Evolutionary conservation across 2,797 vertebrate genomes (phyloP), one percentile per base, ranked within the genome.

Genomic region (Phyllotis vaccarum): DNA sequence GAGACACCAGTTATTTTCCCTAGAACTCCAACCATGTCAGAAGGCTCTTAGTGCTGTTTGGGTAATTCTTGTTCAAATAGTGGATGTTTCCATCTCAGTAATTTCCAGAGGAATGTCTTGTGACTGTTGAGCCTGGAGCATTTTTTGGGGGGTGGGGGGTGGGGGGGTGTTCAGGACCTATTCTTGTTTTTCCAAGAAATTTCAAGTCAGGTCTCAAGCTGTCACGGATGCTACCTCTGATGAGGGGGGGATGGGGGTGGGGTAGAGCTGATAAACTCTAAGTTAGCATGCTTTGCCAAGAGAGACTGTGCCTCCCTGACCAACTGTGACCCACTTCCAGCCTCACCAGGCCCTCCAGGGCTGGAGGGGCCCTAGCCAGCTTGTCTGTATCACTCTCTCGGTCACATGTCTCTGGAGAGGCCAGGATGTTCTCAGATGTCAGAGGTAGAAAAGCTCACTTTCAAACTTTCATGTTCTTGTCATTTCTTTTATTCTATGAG

Each of bases 401-500:
- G 85, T 89, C n/a, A 46, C 22, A 64, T 43, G 93, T 92, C 97
- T 94, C 94, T 80, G 74, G 87, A 94, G 94, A 95, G 90, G 27
- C 88, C 9, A 16, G 72, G 29, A 76, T 58, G 56, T 16, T 95
- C 81, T 97, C 96, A 70, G 93, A 82, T 96, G 79, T 90, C 95
- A 0, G 72, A 3, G 24, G 52, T 1, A 5, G 49, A 52, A 40
- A 78, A 74, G 91, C 76, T 96, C 13, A 6, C 82, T 96, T 96
- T 94, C 96, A 91, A 46, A 75, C 75, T 75, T 95, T 72, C 70
- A 96, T 62, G 81, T 93, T 94, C 78, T 94, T 83, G 87, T 90
- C 89, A 94, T 49, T 96, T 76, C 81, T 93, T 95, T 96, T 90
- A 83, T 86, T 95, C 91, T 75, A 86, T 86, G 85, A 96, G 78